Percentiles rank a stretch among this genome's conserved stretches.
phyloP scores from a whole-genome alignment of 2,113 vertebrate genomes.

The Sorex araneus region DNA sequence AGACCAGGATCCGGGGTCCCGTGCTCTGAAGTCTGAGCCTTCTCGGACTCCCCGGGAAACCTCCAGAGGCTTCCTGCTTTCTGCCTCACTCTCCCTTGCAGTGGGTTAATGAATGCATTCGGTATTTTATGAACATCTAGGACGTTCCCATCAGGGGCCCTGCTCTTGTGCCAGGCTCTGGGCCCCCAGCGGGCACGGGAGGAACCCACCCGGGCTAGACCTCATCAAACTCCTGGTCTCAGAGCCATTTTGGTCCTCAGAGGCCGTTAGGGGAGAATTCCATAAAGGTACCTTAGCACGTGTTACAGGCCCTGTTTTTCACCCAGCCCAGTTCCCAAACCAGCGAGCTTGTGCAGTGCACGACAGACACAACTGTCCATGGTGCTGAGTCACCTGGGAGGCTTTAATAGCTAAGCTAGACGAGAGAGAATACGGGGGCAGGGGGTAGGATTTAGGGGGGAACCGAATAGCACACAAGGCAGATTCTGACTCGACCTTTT shows the following conservation, averaged over 20 bases:
- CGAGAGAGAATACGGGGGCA: rapidly evolving
- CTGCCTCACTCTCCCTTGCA: background rate
- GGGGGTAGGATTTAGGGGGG: too few species aligned
- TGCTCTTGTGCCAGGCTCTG: background rate
- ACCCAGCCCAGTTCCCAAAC: background rate
- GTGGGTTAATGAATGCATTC: background rate
- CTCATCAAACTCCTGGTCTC: background rate
- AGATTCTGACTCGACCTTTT: background rate
- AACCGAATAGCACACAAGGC: background rate
- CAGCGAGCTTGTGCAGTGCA: background rate
- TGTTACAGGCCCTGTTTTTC: background rate
- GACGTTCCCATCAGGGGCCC: background rate
- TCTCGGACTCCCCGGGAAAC: background rate
- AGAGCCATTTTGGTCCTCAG: too few species aligned
- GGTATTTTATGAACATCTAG: background rate
- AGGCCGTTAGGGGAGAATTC: background rate
- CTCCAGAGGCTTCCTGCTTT: background rate
- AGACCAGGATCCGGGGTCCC: background rate
- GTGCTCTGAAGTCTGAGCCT: background rate
- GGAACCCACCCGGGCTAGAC: background rate
- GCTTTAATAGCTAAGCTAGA: background rate
- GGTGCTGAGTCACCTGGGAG: background rate
- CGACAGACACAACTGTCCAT: background rate
- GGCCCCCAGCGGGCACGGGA: background rate
- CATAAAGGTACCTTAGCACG: background rate